Base-by-base conservation (phyloP, 2,888 invertebrate species). In the Machimus rusticus region DNA sequence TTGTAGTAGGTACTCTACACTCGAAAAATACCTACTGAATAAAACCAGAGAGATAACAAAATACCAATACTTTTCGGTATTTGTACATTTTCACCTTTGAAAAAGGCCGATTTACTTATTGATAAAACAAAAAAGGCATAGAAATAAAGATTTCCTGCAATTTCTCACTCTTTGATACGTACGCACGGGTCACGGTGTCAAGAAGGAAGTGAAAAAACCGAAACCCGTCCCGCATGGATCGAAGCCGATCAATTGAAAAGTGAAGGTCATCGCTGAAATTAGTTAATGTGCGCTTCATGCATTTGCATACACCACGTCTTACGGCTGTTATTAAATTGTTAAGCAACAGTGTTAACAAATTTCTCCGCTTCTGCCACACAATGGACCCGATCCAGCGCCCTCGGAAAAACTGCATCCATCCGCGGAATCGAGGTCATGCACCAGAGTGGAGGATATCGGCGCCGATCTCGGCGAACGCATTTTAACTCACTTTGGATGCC, bases 241-340 rank as follows among this genome's bases (percentile, higher is more conserved):
- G 57, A 57, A 51, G n/a, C n/a, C 1, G 51, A 51, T 51, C 66
- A 23, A 66, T 66, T 66, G 66, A 66, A 23, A 66, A 66, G 66
- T 66, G 66, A 66, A 66, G 66, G 66, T 66, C 66, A 23, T 14
- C 66, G 19, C 4, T 23, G 66, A 23, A 66, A 66, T 66, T 66
- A 66, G 12, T 66, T 66, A 66, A 66, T 16, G 66, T 66, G 66
- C 66, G 66, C 51, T 9, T 34, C 16, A 19, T 46, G 46, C 66
- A 66, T 82, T 82, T 82, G 82, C 57, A 82, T 82, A 82, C 23
- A 57, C 5, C 16, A 9, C 1, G 6, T 23, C 34, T 19, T 57
- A 16, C 34, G 55, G 82, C 34, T 82, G 34, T 82, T 82, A 82
- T 57, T 82, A 82, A 82, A 57, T 82, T 66, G 66, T 82, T 82